phyloP scores from a whole-genome alignment of 2,113 vertebrate species.

The Nothoprocta perdicaria region DNA sequence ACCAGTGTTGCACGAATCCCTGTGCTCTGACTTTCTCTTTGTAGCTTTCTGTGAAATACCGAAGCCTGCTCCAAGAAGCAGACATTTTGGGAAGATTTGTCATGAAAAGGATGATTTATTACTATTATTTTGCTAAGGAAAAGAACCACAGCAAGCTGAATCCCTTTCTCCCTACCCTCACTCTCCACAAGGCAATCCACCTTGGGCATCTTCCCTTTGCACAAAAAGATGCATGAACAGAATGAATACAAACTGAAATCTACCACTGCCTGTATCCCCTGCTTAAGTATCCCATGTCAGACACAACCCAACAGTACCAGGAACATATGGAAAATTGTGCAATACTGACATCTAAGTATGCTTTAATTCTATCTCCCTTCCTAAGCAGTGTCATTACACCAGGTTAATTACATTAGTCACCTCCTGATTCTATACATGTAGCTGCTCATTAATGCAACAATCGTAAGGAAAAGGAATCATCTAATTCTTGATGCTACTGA shows the following conservation, averaged over 20 bases:
- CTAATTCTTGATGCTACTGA: constrained; percentile 36
- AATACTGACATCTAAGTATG: constrained; percentile 50
- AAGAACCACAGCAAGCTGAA: constrained; percentile 2
- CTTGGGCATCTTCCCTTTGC: background rate
- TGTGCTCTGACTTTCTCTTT: constrained; percentile 8
- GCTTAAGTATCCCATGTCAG: constrained; percentile 60
- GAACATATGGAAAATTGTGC: constrained; percentile 16
- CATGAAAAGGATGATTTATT: constrained; percentile 8
- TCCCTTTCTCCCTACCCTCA: background rate
- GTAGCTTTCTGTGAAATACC: constrained; percentile 50
- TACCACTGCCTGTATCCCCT: background rate
- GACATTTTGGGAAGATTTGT: constrained; percentile 76
- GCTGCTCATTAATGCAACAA: constrained; percentile 65
- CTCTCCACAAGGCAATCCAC: background rate
- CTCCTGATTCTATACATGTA: constrained; percentile 49
- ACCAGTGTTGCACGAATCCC: constrained; percentile 11
- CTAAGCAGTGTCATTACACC: constrained; percentile 39
- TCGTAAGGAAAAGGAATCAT: constrained; percentile 41
- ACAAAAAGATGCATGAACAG: constrained; percentile 13
- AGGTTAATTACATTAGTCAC: constrained; percentile 68
- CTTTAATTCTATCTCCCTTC: constrained; percentile 38
- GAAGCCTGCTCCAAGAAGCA: constrained; percentile 52
- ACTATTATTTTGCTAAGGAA: background rate
- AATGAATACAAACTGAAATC: constrained; percentile 41
- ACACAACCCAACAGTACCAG: constrained; percentile 25